These are phyloP conservation scores for Esox lucius DNA, from an alignment of 2,797 vertebrate genomes.

Conservation along the genomic window DNA sequence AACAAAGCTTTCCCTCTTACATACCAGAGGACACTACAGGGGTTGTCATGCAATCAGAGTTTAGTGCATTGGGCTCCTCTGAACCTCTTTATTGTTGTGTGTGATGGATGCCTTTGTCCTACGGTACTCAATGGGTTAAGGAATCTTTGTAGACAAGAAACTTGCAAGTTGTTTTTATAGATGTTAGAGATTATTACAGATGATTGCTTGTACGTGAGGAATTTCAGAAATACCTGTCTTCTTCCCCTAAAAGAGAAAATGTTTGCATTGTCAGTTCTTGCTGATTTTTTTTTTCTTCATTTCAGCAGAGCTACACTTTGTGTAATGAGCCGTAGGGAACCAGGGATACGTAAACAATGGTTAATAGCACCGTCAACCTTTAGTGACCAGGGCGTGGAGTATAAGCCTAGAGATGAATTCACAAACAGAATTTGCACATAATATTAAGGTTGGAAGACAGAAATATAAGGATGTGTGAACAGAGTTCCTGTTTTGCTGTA, in stretches of 20 bases:
- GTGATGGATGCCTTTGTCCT: constrained; percentile 5
- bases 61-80: constrained; percentile 14
- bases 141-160: background rate
- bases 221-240: background rate
- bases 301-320: background rate
- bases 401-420: background rate
- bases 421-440: background rate
- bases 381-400: background rate
- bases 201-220: background rate
- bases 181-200: background rate
- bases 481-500: background rate
- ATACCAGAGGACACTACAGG: constrained; percentile 14
- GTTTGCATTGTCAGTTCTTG: background rate
- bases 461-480: background rate
- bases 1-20: constrained; percentile 24
- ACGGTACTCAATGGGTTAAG: constrained; percentile 5
- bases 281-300: background rate
- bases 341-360: constrained; percentile 2
- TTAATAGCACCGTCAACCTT: background rate
- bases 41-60: constrained; percentile 31
- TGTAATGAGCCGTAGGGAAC: constrained; percentile 9
- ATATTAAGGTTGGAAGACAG: constrained; percentile 9
- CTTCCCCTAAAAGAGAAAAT: background rate
- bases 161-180: background rate
- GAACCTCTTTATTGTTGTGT: constrained; percentile 9